Conservation (phyloP, 2,113 vertebrate species). For the Laticauda laticaudata region DNA sequence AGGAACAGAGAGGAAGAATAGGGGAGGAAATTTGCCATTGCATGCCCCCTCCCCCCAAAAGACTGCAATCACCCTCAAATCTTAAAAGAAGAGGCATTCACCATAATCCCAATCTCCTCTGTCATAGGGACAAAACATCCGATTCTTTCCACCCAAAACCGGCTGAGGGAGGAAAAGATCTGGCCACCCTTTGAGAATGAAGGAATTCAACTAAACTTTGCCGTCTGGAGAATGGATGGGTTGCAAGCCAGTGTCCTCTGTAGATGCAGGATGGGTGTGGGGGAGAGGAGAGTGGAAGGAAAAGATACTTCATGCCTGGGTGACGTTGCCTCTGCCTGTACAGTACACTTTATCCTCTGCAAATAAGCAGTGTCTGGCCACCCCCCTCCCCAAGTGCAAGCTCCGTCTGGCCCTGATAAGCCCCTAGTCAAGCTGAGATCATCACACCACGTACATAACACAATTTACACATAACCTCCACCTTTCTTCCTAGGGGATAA, state of each 20-base stretch:
- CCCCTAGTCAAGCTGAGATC: conserved; percentile 15
- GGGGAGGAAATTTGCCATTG: not conserved
- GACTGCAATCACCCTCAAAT: not conserved
- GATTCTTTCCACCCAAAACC: not conserved
- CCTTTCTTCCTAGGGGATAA: not conserved
- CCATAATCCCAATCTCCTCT: not conserved
- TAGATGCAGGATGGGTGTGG: not conserved
- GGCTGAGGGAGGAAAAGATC: not conserved
- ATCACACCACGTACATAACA: not conserved
- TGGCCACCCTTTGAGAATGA: not conserved
- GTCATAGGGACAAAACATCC: not conserved
- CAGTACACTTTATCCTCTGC: conserved; percentile 67
- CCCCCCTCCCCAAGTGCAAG: conserved; percentile 32
- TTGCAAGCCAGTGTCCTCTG: conserved; percentile 33
- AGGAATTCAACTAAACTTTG: not conserved
- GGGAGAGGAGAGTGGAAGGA: not conserved
- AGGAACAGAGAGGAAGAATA: not conserved
- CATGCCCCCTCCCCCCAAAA: not conserved
- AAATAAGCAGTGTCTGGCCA: conserved; percentile 49
- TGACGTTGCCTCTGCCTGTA: conserved; percentile 48
- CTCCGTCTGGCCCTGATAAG: conserved; percentile 59
- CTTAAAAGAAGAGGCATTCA: not conserved
- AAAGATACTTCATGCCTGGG: conserved; percentile 13
- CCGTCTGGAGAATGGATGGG: not conserved
- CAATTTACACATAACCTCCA: not conserved